Evolutionary conservation across 2,888 invertebrate genomes (phyloP).

Genomic region (Dolichopus griseipennis): DNA sequence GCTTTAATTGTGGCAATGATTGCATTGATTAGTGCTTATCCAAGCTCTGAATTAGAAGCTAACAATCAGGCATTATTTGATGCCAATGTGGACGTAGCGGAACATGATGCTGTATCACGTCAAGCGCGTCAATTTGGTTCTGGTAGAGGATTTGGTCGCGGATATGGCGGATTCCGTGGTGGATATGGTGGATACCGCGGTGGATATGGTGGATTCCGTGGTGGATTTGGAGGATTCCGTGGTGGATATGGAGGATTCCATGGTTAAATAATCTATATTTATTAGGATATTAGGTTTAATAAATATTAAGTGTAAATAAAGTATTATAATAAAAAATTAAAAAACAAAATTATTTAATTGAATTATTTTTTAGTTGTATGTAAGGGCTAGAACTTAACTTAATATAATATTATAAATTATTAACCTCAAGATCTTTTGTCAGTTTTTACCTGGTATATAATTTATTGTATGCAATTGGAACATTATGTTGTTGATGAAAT

Average conservation of each 20-base stretch:
- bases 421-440: too few species aligned
- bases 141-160: background rate
- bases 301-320: too few species aligned
- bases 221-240: constrained; percentile 9
- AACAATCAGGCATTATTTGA: background rate
- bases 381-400: too few species aligned
- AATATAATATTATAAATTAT: too few species aligned
- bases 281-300: too few species aligned
- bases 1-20: background rate
- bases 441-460: too few species aligned
- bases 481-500: too few species aligned
- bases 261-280: too few species aligned
- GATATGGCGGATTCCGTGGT: constrained; percentile 7
- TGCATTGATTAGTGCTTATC: background rate
- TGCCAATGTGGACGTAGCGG: constrained; percentile 17
- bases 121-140: constrained; percentile 1
- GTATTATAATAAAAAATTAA: too few species aligned
- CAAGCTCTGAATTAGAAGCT: background rate
- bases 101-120: constrained; percentile 14
- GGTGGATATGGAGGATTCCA: constrained; percentile 11
- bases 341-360: too few species aligned
- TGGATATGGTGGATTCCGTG: constrained; percentile 9
- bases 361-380: too few species aligned
- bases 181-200: constrained; percentile 8
- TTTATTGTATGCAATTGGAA: too few species aligned